Evolutionary conservation across 2,888 invertebrate genomes (phyloP), one percentile per base, ranked within the genome.

Genomic region (Cinara cedri): DNA sequence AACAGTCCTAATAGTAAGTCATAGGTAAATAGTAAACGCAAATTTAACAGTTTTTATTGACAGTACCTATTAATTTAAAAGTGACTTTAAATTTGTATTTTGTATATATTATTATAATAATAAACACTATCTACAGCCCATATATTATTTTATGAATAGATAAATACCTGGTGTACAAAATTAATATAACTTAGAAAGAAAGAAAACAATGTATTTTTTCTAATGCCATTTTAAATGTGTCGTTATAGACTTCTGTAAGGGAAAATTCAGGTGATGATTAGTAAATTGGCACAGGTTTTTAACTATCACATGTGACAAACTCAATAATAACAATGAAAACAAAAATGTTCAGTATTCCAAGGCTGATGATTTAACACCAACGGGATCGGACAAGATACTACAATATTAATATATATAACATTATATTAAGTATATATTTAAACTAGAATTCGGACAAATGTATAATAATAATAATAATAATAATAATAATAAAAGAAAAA

Each of bases 401-500:
- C 49, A 26, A 54, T 34, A 42, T 9, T 26, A 66, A 34, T 42
- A n/a, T 10, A 21, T 66, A 1, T 21, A 46, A 34, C 34, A 34
- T 34, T 3, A 34, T 34, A 34, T 34, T 34, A 34, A 34, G 13
- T 14, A 55, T 14, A 21, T 11, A 54, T 42, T 55, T 11, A 16
- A 46, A 24, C 9, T 6, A 34, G 34, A 34, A 34, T 4, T 34
- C 34, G 34, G 26, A 46, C 1, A 10, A 2, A 54, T 55, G 46
- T 19, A 62, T n/a, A 34, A 49, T 62, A 51, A 49, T 6, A 19
- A 34, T 72, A 62, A 72, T 26, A 57, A 55, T 19, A 26, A n/a
- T 26, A 70, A 42, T n/a, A 70, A 72, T 14, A n/a, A n/a, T n/a
- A n/a, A n/a, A n/a, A n/a, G n/a, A 62, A 19, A 49, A 46, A 57